phyloP scores from a whole-genome alignment of 2,797 vertebrate species.

The Enteromius mattozi region DNA sequence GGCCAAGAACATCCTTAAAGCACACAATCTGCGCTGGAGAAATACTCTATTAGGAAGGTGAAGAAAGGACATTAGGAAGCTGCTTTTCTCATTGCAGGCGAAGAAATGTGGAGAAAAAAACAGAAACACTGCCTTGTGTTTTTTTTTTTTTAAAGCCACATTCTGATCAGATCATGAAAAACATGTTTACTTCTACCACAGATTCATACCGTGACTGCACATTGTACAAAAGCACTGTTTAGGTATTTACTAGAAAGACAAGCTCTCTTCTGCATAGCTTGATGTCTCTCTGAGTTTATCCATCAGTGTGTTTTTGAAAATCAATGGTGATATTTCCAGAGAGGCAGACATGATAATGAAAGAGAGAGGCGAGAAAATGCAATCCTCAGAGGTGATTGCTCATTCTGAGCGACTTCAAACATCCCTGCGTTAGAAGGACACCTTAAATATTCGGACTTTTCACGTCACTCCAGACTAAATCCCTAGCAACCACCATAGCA shows the following conservation, averaged over 20 bases:
- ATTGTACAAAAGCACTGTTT: conserved; percentile 6
- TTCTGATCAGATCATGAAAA: conserved; percentile 25
- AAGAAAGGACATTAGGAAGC: conserved; percentile 45
- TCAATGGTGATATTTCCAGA: conserved; percentile 72
- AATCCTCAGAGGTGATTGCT: conserved; percentile 69
- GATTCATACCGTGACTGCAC: background rate
- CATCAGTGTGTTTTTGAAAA: conserved; percentile 69
- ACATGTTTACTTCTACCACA: background rate
- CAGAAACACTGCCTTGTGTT: background rate
- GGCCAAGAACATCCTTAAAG: conserved; percentile 62
- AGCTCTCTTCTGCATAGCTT: conserved; percentile 24
- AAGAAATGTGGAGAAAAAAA: background rate
- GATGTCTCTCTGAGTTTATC: conserved; percentile 61
- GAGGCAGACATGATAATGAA: conserved; percentile 71
- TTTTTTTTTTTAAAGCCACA: background rate
- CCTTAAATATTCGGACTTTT: conserved; percentile 86
- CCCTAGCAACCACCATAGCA: conserved; percentile 87
- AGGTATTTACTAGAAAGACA: conserved; percentile 19
- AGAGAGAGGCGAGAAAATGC: conserved; percentile 52
- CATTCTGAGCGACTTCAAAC: conserved; percentile 74
- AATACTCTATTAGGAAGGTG: conserved; percentile 43
- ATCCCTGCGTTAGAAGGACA: conserved; percentile 80
- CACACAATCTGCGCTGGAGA: conserved; percentile 56
- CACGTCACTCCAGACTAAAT: conserved; percentile 82
- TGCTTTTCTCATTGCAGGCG: conserved; percentile 21